Percentiles rank a stretch among this genome's conserved stretches.
phyloP scores from a whole-genome alignment of 1,140 invertebrate species.

The Euwallacea fornicatus region DNA sequence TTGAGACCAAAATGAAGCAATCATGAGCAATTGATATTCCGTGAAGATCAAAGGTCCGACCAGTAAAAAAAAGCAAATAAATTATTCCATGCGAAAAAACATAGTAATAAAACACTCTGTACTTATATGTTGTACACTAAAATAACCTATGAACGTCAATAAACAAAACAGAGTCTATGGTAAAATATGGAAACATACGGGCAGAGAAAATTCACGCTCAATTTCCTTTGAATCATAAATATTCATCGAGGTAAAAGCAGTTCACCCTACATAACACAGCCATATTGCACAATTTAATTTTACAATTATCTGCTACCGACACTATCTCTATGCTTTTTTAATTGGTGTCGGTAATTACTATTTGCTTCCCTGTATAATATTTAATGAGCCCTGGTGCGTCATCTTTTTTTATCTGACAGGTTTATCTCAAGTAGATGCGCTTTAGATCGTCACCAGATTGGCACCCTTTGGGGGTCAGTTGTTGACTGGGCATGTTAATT shows the following conservation, averaged over 20 bases:
- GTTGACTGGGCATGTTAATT: neutral
- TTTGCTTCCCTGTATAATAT: conserved; percentile 23
- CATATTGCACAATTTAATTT: conserved; percentile 43
- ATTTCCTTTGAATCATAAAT: conserved; percentile 38
- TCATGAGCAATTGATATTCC: too few species aligned
- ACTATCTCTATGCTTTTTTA: conserved; percentile 39
- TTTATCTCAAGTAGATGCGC: conserved; percentile 44
- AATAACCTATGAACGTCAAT: neutral
- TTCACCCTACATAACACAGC: conserved; percentile 35
- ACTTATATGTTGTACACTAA: neutral
- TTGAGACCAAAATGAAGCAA: too few species aligned
- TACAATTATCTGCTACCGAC: conserved; percentile 38
- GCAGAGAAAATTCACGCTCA: conserved; percentile 34
- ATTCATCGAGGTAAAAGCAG: conserved; percentile 35
- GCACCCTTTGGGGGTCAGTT: neutral
- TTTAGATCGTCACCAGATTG: conserved; percentile 43
- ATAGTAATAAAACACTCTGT: too few species aligned
- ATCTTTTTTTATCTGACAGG: conserved; percentile 32
- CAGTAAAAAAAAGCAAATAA: too few species aligned
- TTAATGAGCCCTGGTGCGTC: conserved; percentile 33
- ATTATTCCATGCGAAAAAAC: too few species aligned
- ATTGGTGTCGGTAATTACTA: conserved; percentile 38
- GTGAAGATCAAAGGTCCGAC: too few species aligned
- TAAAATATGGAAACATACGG: conserved; percentile 31
- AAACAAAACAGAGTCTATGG: neutral